These are phyloP conservation scores for Emmelina monodactyla DNA, from an alignment of 2,888 invertebrate species.

Conservation along the genomic window DNA sequence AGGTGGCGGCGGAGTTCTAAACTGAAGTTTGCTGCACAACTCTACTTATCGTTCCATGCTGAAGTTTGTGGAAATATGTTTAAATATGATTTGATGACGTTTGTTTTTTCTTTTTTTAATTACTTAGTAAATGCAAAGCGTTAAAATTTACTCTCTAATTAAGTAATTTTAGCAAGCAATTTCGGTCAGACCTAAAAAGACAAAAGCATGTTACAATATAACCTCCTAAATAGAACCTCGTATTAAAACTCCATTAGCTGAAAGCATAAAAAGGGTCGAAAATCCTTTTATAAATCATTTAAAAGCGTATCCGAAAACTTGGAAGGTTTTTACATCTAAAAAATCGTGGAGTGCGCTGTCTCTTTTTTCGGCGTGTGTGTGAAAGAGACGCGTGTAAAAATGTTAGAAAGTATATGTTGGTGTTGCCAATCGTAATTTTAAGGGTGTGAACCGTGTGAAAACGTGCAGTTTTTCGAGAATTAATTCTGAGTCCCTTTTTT, in stretches of 20 bases:
- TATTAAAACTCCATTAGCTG: slow-evolving; percentile 26
- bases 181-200: no score
- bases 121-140: no score
- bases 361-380: no score
- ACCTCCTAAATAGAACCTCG: neutral
- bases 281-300: slow-evolving; percentile 29
- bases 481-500: slow-evolving; percentile 54
- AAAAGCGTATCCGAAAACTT: slow-evolving; percentile 27
- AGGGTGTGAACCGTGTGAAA: slow-evolving; percentile 50
- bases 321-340: slow-evolving; percentile 13
- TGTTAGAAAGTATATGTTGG: slow-evolving; percentile 16
- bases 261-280: slow-evolving; percentile 22
- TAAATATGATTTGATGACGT: no score
- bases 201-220: no score
- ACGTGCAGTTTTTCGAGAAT: slow-evolving; percentile 53
- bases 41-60: no score
- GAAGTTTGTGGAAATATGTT: no score
- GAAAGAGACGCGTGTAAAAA: slow-evolving; percentile 20
- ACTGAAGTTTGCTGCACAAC: no score
- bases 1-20: no score
- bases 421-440: slow-evolving; percentile 39
- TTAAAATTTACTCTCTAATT: no score
- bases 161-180: no score
- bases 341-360: slow-evolving; percentile 24
- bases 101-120: no score